A percentile compares a stretch with the other conserved stretches of the same genome.
Conservation (phyloP, 2,797 vertebrate genomes). For the Bradypodion ventrale region DNA sequence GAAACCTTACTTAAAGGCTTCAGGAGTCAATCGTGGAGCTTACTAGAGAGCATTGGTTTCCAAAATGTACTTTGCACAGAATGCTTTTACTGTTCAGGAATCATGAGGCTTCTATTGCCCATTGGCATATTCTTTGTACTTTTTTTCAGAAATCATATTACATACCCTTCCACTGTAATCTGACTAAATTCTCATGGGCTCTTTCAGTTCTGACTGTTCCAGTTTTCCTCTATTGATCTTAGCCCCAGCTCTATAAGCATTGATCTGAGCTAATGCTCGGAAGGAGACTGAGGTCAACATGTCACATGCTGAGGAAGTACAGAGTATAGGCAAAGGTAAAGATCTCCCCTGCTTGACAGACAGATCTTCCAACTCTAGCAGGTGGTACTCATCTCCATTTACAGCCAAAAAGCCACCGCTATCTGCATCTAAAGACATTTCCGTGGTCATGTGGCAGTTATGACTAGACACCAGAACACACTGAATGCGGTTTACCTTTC, state of each 20-base stretch:
- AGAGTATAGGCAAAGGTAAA: too few species aligned
- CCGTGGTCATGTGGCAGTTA: too few species aligned
- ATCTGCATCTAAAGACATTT: too few species aligned
- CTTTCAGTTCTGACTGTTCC: constrained; percentile 16
- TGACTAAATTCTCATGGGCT: constrained; percentile 2
- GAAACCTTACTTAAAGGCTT: background rate
- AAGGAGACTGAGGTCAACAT: constrained; percentile 11
- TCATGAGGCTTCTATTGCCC: background rate
- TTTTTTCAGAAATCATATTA: background rate
- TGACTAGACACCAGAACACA: too few species aligned
- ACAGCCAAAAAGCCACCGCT: too few species aligned
- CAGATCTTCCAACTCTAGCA: too few species aligned
- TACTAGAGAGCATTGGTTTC: background rate
- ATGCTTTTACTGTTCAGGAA: background rate
- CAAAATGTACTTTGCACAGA: background rate
- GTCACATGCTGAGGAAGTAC: background rate
- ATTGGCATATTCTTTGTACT: background rate
- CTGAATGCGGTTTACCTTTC: too few species aligned
- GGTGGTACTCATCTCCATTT: too few species aligned
- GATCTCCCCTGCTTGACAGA: too few species aligned
- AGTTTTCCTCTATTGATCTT: constrained; percentile 13
- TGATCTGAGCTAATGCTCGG: constrained; percentile 4
- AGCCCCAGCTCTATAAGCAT: constrained; percentile 11
- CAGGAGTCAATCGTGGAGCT: background rate
- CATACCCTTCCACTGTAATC: background rate